Percentiles rank a stretch among this genome's conserved stretches.
phyloP scores from a whole-genome alignment of 2,888 invertebrate genomes.

The Ypsolopha scabrella region DNA sequence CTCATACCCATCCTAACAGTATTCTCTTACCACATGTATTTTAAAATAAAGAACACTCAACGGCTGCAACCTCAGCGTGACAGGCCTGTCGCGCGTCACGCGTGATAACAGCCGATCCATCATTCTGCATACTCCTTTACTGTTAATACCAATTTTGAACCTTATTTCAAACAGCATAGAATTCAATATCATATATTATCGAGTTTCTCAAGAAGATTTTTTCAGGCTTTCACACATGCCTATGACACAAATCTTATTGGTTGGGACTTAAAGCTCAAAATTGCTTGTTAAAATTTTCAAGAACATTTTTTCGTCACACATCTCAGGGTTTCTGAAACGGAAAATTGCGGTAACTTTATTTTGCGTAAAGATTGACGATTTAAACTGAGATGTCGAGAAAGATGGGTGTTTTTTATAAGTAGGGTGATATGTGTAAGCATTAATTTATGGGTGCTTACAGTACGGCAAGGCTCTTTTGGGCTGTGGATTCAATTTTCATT shows the following conservation, averaged over 20 bases:
- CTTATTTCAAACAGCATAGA: not conserved
- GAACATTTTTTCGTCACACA: constrained; percentile 43
- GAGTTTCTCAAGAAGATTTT: not conserved
- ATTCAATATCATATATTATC: not conserved
- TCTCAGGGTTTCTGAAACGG: constrained; percentile 49
- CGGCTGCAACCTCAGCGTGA: constrained; percentile 41
- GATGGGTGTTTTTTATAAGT: not conserved
- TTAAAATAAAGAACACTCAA: constrained; percentile 29
- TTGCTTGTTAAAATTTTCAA: constrained; percentile 12
- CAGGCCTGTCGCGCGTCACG: constrained; percentile 57
- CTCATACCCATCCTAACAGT: too few relatives aligned
- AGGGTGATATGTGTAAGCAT: not conserved
- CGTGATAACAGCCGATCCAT: constrained; percentile 52
- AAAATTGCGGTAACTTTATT: constrained; percentile 66
- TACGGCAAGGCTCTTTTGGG: too few relatives aligned
- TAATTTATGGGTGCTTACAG: too few relatives aligned
- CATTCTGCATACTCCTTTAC: constrained; percentile 17
- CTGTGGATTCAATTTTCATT: too few relatives aligned
- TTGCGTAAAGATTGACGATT: constrained; percentile 57
- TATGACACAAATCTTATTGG: constrained; percentile 3
- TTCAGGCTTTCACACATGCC: constrained; percentile 9
- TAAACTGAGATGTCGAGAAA: constrained; percentile 9
- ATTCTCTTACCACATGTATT: not conserved
- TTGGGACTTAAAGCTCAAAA: constrained; percentile 11
- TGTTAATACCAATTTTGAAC: not conserved